Conservation (phyloP, 2,888 invertebrate genomes). For the Clostera curtula region DNA sequence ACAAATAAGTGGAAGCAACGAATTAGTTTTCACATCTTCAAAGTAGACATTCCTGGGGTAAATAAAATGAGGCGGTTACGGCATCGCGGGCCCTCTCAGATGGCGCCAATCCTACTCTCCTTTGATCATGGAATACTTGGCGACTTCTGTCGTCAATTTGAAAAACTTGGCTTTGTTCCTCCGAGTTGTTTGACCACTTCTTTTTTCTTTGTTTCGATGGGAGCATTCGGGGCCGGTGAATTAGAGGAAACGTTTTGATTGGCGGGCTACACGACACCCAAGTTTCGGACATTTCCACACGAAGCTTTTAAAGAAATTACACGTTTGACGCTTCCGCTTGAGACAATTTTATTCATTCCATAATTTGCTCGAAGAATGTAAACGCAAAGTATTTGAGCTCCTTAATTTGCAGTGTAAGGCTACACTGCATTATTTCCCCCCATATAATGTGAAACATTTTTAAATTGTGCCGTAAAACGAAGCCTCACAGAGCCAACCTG, state of each 20-base stretch:
- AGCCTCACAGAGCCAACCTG: constrained; percentile 46
- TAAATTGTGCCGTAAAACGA: constrained; percentile 61
- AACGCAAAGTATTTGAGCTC: constrained; percentile 21
- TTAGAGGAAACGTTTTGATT: constrained; percentile 41
- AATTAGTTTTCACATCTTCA: constrained; percentile 62
- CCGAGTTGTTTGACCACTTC: constrained; percentile 40
- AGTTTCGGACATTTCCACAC: constrained; percentile 30
- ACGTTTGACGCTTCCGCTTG: constrained; percentile 13
- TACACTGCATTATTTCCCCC: constrained; percentile 47
- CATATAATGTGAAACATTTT: constrained; percentile 59
- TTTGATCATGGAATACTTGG: constrained; percentile 56
- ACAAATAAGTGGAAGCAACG: constrained; percentile 45
- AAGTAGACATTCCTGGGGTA: constrained; percentile 61
- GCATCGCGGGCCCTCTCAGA: constrained; percentile 32
- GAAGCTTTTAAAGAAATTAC: constrained; percentile 36
- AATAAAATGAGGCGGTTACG: constrained; percentile 46
- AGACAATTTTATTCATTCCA: constrained; percentile 27
- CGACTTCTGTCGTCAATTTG: constrained; percentile 45
- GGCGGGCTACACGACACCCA: constrained; percentile 29
- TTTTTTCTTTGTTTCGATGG: constrained; percentile 34
- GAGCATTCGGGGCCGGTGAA: constrained; percentile 35
- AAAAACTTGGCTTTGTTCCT: constrained; percentile 40
- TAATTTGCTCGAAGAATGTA: constrained; percentile 15
- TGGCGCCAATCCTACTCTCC: constrained; percentile 34
- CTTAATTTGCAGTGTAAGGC: constrained; percentile 42